phyloP scores from a whole-genome alignment of 2,797 vertebrate species.

The Oreochromis grahami region DNA sequence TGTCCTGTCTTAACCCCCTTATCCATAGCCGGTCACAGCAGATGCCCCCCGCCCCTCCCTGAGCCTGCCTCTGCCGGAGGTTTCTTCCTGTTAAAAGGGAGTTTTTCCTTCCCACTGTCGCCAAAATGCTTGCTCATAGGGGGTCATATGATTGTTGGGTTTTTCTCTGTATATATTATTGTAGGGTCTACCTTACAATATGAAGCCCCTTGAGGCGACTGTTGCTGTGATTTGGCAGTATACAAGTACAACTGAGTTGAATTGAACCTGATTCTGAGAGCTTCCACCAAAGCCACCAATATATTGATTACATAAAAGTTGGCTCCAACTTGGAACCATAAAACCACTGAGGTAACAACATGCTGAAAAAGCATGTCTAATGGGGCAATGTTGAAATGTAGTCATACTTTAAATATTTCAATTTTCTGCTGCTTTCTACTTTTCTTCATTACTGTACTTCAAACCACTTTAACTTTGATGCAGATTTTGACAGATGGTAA shows the following conservation, averaged over 20 bases:
- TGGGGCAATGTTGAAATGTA: neutral
- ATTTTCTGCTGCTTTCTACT: neutral
- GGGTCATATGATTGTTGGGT: too few species aligned
- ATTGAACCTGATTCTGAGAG: neutral
- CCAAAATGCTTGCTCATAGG: too few species aligned
- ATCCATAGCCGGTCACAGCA: accelerated
- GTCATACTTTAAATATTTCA: neutral
- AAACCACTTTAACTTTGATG: neutral
- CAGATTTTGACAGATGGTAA: neutral
- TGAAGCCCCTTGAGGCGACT: too few species aligned
- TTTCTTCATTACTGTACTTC: neutral
- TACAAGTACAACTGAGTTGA: neutral
- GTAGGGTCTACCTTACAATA: too few species aligned
- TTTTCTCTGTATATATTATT: too few species aligned
- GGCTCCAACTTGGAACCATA: neutral
- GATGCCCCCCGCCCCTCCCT: neutral
- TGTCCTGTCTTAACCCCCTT: neutral
- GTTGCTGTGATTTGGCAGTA: neutral
- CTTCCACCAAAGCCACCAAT: neutral
- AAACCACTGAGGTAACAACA: neutral
- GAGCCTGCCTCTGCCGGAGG: neutral
- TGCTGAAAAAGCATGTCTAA: neutral
- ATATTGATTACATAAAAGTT: neutral
- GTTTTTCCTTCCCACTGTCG: too few species aligned
- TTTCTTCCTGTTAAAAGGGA: too few species aligned